These are phyloP conservation scores for Conopomorpha cramerella DNA, from an alignment of 1,140 invertebrate genomes.

Conservation along the genomic window DNA sequence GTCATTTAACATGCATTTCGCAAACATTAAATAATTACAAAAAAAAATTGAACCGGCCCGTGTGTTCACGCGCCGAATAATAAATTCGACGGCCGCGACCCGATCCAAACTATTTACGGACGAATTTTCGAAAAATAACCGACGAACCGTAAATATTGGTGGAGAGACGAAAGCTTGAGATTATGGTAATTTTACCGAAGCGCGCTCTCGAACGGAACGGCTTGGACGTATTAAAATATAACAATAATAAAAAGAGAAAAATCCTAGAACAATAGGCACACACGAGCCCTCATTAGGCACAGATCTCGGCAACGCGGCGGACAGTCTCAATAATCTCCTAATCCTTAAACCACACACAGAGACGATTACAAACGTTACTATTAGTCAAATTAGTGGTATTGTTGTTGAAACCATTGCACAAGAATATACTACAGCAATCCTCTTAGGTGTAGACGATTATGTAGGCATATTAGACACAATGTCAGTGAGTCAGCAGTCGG, in stretches of 20 bases:
- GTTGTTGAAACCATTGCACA: slow-evolving; percentile 40
- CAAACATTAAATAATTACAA: slow-evolving; percentile 46
- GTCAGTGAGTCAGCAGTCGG: slow-evolving; percentile 53
- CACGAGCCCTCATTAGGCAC: slow-evolving; percentile 32
- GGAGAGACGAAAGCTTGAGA: too few relatives aligned
- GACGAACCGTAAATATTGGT: too few relatives aligned
- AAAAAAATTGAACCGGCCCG: slow-evolving; percentile 32
- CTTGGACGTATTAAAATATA: too few relatives aligned
- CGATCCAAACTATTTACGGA: too few relatives aligned
- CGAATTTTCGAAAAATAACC: too few relatives aligned
- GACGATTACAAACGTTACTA: slow-evolving; percentile 56
- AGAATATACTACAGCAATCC: slow-evolving; percentile 31
- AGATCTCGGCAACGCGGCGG: slow-evolving; percentile 20
- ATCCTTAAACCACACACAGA: slow-evolving; percentile 54
- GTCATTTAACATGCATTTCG: slow-evolving; percentile 46
- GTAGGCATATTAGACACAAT: slow-evolving; percentile 37
- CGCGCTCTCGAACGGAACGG: too few relatives aligned
- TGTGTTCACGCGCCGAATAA: slow-evolving; percentile 38
- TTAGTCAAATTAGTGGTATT: slow-evolving; percentile 60
- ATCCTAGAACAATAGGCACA: slow-evolving; percentile 39
- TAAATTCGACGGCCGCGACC: slow-evolving; percentile 28
- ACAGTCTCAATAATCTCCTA: slow-evolving; percentile 31
- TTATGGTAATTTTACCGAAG: too few relatives aligned
- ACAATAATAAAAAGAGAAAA: slow-evolving; percentile 12
- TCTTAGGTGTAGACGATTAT: slow-evolving; percentile 51